Base-by-base conservation (phyloP, 2,888 invertebrate genomes). In the Philaethria dido region DNA sequence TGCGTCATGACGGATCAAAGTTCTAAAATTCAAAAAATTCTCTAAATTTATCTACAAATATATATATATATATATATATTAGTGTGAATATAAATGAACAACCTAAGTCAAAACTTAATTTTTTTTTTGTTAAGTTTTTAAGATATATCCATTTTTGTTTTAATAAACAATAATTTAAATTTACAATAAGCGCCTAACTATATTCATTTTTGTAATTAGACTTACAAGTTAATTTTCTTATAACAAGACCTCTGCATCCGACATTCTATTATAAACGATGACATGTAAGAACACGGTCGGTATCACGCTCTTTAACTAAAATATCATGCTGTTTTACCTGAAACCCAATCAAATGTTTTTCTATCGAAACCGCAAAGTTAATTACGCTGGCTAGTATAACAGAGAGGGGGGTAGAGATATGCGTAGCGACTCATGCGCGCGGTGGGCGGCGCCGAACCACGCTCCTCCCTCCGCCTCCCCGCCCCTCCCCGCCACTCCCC, bases 391-490 rank as follows among this genome's bases (percentile, higher is more conserved):
- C 6, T 25, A n/a, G 0, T 25, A 33, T 33, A 2, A 5, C 25
- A 5, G 8, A 25, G 16, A n/a, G 25, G 6, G 11, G 39, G 13
- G 25, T 8, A 25, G 29, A 3, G 61, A 52, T 54, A 36, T 54
- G 59, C 55, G 52, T 36, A 42, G 44, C 42, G 55, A 18, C 50
- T 42, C 65, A 50, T 42, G 65, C 65, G 48, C 55, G 59, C 42
- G 25, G 36, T 5, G 61, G 50, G 60, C 61, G 60, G 60, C 5
- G 54, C 8, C n/a, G 48, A n/a, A n/a, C 57, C 18, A 22, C 18
- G 33, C 62, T 11, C 44, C 50, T 13, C 50, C 36, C 29, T 2
- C 54, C 48, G 22, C 48, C 42, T n/a, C 36, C 42, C 9, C 44
- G n/a, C 18, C 47, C 8, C 48, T 14, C 6, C 22, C 14, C 61